These are phyloP conservation scores for Spisula subtruncata DNA, from an alignment of 2,888 invertebrate species.

Conservation along the genomic window DNA sequence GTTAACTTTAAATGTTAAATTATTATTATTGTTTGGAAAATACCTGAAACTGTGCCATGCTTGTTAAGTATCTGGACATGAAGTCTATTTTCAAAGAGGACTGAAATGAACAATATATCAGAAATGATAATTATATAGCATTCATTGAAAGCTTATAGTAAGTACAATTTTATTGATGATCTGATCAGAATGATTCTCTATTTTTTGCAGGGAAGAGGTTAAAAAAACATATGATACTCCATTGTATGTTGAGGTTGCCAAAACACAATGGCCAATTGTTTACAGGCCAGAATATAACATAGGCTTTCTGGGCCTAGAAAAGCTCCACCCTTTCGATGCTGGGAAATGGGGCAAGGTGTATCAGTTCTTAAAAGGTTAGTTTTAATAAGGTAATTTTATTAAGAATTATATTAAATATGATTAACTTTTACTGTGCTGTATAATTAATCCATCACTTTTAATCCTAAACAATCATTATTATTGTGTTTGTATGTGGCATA, in stretches of 20 bases:
- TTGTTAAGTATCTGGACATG: too few relatives aligned
- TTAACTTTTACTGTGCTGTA: too few relatives aligned
- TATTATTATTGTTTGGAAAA: too few relatives aligned
- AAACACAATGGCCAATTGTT: constrained; percentile 92
- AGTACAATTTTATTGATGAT: neutral
- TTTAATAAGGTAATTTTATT: neutral
- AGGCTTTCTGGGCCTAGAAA: constrained; percentile 93
- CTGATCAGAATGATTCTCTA: neutral
- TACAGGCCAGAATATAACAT: constrained; percentile 93
- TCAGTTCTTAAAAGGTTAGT: constrained; percentile 87
- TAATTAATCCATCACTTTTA: neutral
- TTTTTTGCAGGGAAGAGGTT: neutral
- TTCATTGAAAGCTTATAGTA: too few relatives aligned
- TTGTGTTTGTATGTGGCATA: too few relatives aligned
- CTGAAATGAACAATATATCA: too few relatives aligned
- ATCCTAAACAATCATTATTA: neutral
- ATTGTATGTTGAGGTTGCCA: constrained; percentile 76
- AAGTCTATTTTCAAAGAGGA: too few relatives aligned
- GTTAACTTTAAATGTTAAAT: too few relatives aligned
- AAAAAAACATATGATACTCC: constrained; percentile 28
- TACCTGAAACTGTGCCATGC: too few relatives aligned
- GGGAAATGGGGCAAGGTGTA: constrained; percentile 94
- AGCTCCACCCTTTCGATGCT: constrained; percentile 95
- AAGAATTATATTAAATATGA: too few relatives aligned
- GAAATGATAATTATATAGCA: too few relatives aligned